A percentile compares a stretch with the other conserved stretches of the same genome.
Evolutionary conservation across 2,113 vertebrate species (phyloP).

Genomic region (Ptychochromis oligacanthus): DNA sequence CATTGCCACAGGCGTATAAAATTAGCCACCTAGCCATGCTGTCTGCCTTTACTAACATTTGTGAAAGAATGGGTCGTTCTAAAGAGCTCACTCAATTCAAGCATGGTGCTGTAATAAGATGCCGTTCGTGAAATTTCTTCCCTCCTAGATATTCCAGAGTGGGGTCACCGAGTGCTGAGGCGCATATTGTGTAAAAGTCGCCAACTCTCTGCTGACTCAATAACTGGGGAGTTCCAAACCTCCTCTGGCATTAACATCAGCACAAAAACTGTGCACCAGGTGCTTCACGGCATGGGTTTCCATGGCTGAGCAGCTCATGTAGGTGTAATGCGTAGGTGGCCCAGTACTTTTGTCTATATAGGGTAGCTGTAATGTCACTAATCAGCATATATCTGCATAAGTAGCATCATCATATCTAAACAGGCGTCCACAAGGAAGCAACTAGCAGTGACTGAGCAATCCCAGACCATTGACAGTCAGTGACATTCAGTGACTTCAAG

Average conservation of each 20-base stretch:
- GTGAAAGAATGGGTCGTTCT: background rate
- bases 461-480: fast-evolving
- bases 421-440: no score
- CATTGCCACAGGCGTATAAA: background rate
- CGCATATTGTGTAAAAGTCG: background rate
- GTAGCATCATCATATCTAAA: background rate
- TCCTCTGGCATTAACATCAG: background rate
- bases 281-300: background rate
- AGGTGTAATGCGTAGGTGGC: background rate
- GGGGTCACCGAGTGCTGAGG: no score
- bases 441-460: background rate
- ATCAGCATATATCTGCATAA: background rate
- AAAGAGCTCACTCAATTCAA: background rate
- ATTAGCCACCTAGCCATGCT: background rate
- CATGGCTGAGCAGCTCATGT: fast-evolving
- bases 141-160: background rate
- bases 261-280: no score
- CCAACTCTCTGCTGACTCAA: background rate
- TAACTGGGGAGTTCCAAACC: background rate
- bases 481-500: background rate
- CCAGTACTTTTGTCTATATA: no score
- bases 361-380: background rate
- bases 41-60: background rate
- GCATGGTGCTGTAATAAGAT: background rate
- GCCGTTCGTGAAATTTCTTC: background rate